Conservation (phyloP, 1,140 invertebrate species). For the Andricus grossulariae region DNA sequence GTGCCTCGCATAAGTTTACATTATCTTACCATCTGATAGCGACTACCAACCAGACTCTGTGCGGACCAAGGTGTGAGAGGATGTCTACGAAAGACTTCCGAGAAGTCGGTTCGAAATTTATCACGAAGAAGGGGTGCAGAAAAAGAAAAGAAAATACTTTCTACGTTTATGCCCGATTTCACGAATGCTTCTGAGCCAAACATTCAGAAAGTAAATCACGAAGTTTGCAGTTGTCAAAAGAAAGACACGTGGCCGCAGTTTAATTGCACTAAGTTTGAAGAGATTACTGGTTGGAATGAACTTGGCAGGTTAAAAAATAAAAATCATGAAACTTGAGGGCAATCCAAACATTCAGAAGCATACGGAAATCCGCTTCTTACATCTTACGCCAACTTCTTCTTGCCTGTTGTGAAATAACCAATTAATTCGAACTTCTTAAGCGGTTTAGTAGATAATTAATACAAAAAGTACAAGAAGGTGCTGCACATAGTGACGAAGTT, state of each 20-base stretch:
- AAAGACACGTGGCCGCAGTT: slow-evolving; percentile 41
- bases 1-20: slow-evolving; percentile 76
- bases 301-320: slow-evolving; percentile 55
- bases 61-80: slow-evolving; percentile 52
- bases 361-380: slow-evolving; percentile 39
- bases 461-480: slow-evolving; percentile 47
- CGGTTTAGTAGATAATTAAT: slow-evolving; percentile 71
- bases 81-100: slow-evolving; percentile 50
- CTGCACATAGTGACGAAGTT: no score
- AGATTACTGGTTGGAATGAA: slow-evolving; percentile 62
- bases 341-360: slow-evolving; percentile 66
- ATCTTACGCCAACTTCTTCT: slow-evolving; percentile 26
- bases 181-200: slow-evolving; percentile 6
- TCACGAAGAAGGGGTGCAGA: slow-evolving; percentile 7
- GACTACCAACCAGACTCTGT: slow-evolving; percentile 54
- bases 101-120: slow-evolving; percentile 9
- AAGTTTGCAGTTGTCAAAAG: slow-evolving; percentile 35
- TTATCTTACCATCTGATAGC: slow-evolving; percentile 75
- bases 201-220: slow-evolving; percentile 12
- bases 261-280: slow-evolving; percentile 54
- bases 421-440: slow-evolving; percentile 69
- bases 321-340: slow-evolving; percentile 63
- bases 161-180: background rate
- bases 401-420: slow-evolving; percentile 61
- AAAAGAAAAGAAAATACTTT: background rate